Base-by-base conservation (phyloP, 2,888 invertebrate genomes). In the Isotomurus palustris region DNA sequence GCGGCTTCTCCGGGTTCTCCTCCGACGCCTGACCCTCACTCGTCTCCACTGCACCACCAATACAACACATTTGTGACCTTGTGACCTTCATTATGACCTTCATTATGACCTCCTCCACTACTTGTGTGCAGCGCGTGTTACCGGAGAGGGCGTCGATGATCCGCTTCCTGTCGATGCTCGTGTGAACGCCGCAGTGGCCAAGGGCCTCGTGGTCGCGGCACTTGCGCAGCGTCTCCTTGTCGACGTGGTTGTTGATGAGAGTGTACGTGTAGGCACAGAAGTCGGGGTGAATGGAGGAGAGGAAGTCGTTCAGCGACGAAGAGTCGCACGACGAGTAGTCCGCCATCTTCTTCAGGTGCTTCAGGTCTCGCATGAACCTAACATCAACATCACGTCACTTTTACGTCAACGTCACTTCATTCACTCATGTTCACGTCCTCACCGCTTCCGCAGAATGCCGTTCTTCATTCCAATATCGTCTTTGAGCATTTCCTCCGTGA, bases 191-290 rank as follows among this genome's bases (percentile, higher is more conserved):
- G 75, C 97, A 97, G 75, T 96, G 97, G 28, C 82, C 82, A 64
- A 86, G 80, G 58, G 99, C 79, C 76, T 96, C 93, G 70, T 96
- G 96, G 72, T 96, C 62, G n/a, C 65, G 60, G 27, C 69, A 69
- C 49, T 70, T 67, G 62, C 88, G 83, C 60, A 99, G 82, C 10
- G 89, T 86, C 68, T 88, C 88, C 73, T 87, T 88, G 75, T 96
- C 95, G 32, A 97, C 90, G 17, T 97, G 97, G 25, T 92, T 89
- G 73, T 93, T 91, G 51, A 99, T 78, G 89, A 99, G 90, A 51
- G 88, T 86, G 77, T 99, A 99, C 0, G 97, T 95, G 77, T 99
- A 99, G 69, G 91, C 93, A 52, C 91, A 88, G 75, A 93, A 92
- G 75, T 94, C 94, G 2, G 86, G 83, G 1, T 91, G 91, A 58